phyloP scores from a whole-genome alignment of 2,888 invertebrate genomes.

The Maniola hyperantus region DNA sequence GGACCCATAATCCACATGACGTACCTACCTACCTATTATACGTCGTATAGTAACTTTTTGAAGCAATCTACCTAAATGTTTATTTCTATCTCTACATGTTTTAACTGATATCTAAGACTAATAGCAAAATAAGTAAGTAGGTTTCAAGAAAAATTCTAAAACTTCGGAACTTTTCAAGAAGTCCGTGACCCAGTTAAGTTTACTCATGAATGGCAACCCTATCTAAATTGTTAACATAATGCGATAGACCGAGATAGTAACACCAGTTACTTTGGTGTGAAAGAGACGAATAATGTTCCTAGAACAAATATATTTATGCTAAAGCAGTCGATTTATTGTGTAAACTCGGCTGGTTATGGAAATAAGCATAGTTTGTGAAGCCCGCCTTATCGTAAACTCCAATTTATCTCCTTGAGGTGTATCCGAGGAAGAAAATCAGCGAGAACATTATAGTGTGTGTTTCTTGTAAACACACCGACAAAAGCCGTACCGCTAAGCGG shows the following conservation, averaged over 20 bases:
- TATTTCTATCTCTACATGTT: too few species aligned
- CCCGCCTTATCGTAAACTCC: constrained; percentile 18
- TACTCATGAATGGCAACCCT: constrained; percentile 4
- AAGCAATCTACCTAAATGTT: too few species aligned
- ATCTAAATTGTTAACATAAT: constrained; percentile 14
- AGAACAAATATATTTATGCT: constrained; percentile 32
- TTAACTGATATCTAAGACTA: too few species aligned
- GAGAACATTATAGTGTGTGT: background rate
- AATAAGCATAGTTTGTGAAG: constrained; percentile 20
- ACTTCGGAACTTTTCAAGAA: background rate
- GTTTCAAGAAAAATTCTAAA: background rate
- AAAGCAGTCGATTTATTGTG: constrained; percentile 34
- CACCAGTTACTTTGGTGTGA: background rate
- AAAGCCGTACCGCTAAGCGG: background rate
- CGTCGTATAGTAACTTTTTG: too few species aligned
- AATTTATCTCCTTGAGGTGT: constrained; percentile 14
- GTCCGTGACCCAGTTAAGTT: background rate
- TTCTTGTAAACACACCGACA: background rate
- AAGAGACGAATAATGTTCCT: constrained; percentile 6
- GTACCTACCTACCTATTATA: too few species aligned
- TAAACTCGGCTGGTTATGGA: constrained; percentile 28
- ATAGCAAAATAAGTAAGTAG: too few species aligned
- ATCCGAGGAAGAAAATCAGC: constrained; percentile 1
- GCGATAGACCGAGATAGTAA: background rate
- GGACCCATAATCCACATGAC: too few species aligned